Conservation (phyloP, 2,888 invertebrate species). For the Piscicola geometra region DNA sequence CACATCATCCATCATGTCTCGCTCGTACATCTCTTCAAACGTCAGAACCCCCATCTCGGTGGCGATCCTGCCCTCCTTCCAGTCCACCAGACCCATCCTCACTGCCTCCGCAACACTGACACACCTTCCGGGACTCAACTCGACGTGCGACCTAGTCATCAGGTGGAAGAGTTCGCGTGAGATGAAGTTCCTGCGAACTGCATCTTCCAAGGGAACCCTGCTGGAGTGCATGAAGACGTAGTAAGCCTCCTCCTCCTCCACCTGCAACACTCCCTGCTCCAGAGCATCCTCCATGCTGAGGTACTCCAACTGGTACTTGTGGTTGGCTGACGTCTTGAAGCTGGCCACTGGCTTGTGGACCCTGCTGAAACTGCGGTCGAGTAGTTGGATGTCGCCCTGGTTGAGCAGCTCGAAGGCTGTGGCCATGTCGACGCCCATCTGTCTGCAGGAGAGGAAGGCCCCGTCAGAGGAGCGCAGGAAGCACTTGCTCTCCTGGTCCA, state of each 20-base stretch:
- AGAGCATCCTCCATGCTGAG: conserved; percentile 7
- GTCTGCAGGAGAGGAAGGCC: conserved; percentile 3
- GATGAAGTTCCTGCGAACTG: background rate
- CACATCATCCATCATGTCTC: conserved; percentile 16
- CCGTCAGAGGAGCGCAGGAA: conserved; percentile 9
- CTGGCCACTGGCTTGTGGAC: conserved; percentile 13
- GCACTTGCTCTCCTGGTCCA: conserved; percentile 19
- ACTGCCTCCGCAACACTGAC: conserved; percentile 19
- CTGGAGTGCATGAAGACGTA: conserved; percentile 18
- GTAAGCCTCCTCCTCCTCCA: conserved; percentile 3
- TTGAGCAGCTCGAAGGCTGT: conserved; percentile 16
- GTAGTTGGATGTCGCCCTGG: conserved; percentile 12
- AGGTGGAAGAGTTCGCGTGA: conserved; percentile 6
- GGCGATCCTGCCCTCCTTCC: background rate
- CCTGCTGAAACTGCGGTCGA: conserved; percentile 10
- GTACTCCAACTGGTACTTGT: background rate
- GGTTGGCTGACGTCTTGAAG: background rate
- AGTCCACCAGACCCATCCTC: conserved; percentile 7
- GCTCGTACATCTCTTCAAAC: conserved; percentile 25
- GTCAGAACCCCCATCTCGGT: conserved; percentile 2
- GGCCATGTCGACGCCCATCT: conserved; percentile 19
- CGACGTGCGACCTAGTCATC: background rate
- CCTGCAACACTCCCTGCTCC: conserved; percentile 9
- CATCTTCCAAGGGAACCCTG: conserved; percentile 10
- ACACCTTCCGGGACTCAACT: background rate